Conservation (phyloP, 2,888 invertebrate species). For the Tetranychus truncatus region DNA sequence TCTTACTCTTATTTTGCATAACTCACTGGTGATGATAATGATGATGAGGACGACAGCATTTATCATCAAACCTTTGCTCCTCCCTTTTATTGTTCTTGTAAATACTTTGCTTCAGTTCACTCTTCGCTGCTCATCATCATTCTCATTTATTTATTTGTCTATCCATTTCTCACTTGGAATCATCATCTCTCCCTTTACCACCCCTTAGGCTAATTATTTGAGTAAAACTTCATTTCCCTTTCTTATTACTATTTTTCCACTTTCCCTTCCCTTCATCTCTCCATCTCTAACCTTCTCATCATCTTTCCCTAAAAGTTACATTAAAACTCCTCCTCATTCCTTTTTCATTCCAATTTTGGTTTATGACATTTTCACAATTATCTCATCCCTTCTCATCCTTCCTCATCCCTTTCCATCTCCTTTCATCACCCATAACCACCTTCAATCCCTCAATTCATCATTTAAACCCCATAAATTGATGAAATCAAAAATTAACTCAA, state of each 20-base stretch:
- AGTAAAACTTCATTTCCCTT: background rate
- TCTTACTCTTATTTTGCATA: background rate
- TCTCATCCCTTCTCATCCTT: background rate
- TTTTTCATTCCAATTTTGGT: background rate
- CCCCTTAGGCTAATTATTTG: background rate
- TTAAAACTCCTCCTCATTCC: background rate
- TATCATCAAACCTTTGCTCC: background rate
- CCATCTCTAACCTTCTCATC: background rate
- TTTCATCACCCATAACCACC: too few species aligned
- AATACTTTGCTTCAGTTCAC: background rate
- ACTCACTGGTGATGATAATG: background rate
- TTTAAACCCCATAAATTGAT: too few species aligned
- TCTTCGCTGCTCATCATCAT: background rate
- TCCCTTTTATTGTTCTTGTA: background rate
- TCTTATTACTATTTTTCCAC: background rate
- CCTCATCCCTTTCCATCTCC: too few species aligned
- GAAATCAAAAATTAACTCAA: too few species aligned
- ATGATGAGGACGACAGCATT: background rate
- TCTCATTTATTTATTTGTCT: background rate
- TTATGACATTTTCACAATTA: background rate
- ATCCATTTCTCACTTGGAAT: background rate
- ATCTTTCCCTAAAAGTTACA: background rate
- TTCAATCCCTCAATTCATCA: too few species aligned
- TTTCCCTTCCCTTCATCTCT: background rate
- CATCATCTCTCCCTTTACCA: background rate